Conservation (phyloP, 1,140 invertebrate species). For the Drosophila fuyamai region DNA sequence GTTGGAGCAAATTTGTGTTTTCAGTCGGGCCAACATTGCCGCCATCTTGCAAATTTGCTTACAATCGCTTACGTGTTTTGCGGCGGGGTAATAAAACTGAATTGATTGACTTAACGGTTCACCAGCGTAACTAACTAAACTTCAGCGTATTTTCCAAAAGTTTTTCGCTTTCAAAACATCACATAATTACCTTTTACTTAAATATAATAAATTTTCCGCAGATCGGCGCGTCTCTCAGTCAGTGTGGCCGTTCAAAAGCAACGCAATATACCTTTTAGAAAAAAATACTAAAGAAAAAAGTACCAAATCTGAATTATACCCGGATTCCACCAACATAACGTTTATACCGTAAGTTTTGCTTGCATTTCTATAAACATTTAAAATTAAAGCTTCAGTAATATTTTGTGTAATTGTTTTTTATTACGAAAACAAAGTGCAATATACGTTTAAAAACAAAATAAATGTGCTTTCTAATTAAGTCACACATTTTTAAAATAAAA, state of each 20-base stretch:
- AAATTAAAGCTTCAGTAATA: too few relatives aligned
- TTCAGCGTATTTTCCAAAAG: rapidly evolving
- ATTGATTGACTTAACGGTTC: too few relatives aligned
- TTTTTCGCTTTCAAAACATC: background rate
- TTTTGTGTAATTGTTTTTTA: too few relatives aligned
- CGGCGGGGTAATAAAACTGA: too few relatives aligned
- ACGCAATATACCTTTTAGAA: background rate
- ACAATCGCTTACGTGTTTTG: conserved; percentile 27
- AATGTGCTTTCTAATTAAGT: too few relatives aligned
- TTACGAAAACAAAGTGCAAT: too few relatives aligned
- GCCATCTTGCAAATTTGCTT: conserved; percentile 23
- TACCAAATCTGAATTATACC: background rate
- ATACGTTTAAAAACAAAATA: too few relatives aligned
- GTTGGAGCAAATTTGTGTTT: background rate
- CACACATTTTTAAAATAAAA: too few relatives aligned
- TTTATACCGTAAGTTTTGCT: too few relatives aligned
- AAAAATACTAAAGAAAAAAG: background rate
- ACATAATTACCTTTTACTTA: background rate
- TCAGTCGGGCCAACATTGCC: background rate
- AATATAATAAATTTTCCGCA: background rate
- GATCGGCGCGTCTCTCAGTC: conserved; percentile 2
- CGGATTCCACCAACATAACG: too few relatives aligned
- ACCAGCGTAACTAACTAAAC: background rate
- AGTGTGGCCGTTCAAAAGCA: background rate
- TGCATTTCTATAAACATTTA: too few relatives aligned